Evolutionary conservation across 2,888 invertebrate genomes (phyloP).

Genomic region (Gibbula magus): DNA sequence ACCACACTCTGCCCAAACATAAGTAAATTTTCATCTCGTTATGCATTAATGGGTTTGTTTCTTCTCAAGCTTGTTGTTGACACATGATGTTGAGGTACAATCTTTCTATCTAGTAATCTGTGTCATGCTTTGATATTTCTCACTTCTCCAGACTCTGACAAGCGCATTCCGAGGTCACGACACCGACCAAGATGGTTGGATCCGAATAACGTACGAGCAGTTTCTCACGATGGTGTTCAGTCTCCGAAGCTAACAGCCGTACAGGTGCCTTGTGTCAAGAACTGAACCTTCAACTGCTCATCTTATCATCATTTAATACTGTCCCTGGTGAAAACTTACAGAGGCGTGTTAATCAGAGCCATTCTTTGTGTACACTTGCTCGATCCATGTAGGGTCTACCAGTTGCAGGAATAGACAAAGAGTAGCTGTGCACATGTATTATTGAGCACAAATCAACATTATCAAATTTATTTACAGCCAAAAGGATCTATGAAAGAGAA

Average conservation of each 20-base stretch:
- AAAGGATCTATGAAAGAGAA: too few relatives aligned
- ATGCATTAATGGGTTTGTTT: background rate
- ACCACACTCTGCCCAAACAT: background rate
- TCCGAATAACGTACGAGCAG: slow-evolving; percentile 95
- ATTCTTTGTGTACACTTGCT: too few relatives aligned
- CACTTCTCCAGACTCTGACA: slow-evolving; percentile 94
- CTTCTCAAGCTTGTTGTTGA: background rate
- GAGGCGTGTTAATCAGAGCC: too few relatives aligned
- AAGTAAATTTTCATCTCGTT: background rate
- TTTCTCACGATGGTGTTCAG: slow-evolving; percentile 90
- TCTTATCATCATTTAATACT: too few relatives aligned
- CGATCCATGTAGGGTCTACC: too few relatives aligned
- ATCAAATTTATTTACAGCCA: too few relatives aligned
- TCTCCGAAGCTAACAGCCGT: slow-evolving; percentile 51
- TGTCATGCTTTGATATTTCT: slow-evolving; percentile 63
- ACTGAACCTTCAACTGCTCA: too few relatives aligned
- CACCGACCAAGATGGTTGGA: slow-evolving; percentile 94
- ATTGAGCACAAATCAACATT: too few relatives aligned
- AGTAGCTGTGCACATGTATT: too few relatives aligned
- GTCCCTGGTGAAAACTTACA: too few relatives aligned
- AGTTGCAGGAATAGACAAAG: too few relatives aligned
- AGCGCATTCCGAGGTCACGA: slow-evolving; percentile 90
- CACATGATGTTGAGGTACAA: background rate
- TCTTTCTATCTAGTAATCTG: slow-evolving; percentile 34
- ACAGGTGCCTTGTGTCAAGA: too few relatives aligned